A percentile compares a stretch with the other conserved stretches of the same genome.
Evolutionary conservation across 2,113 vertebrate genomes (phyloP).

Genomic region (Clarias batrachus): DNA sequence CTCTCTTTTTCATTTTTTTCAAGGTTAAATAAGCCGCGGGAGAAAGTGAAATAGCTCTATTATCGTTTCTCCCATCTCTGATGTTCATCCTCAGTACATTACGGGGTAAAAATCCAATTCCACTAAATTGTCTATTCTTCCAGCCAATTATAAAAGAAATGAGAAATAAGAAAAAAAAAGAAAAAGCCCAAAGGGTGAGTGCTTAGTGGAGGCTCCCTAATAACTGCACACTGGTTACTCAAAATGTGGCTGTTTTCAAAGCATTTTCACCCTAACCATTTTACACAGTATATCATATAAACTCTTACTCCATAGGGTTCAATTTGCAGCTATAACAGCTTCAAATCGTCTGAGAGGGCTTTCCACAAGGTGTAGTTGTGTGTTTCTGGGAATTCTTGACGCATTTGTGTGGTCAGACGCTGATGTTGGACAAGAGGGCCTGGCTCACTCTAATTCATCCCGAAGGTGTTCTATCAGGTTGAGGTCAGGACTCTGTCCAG

Average conservation of each 20-base stretch:
- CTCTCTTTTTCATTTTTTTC: neutral
- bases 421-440: too few species aligned
- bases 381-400: too few species aligned
- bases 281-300: neutral
- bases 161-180: neutral
- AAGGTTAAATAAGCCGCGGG: neutral
- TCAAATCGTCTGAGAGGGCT: too few species aligned
- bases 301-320: too few species aligned
- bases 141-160: slow-evolving; percentile 20
- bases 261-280: neutral
- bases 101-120: neutral
- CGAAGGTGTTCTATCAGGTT: too few species aligned
- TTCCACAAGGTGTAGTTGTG: too few species aligned
- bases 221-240: neutral
- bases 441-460: too few species aligned
- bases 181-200: neutral
- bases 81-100: neutral
- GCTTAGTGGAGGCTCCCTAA: neutral
- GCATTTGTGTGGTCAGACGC: too few species aligned
- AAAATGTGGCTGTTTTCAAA: neutral
- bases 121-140: neutral
- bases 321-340: too few species aligned
- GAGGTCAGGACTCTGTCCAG: too few species aligned
- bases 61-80: neutral
- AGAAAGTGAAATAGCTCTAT: neutral